Evolutionary conservation across 2,888 invertebrate species (phyloP), one percentile per base, ranked within the genome.

Genomic region (Petrolisthes cinctipes): DNA sequence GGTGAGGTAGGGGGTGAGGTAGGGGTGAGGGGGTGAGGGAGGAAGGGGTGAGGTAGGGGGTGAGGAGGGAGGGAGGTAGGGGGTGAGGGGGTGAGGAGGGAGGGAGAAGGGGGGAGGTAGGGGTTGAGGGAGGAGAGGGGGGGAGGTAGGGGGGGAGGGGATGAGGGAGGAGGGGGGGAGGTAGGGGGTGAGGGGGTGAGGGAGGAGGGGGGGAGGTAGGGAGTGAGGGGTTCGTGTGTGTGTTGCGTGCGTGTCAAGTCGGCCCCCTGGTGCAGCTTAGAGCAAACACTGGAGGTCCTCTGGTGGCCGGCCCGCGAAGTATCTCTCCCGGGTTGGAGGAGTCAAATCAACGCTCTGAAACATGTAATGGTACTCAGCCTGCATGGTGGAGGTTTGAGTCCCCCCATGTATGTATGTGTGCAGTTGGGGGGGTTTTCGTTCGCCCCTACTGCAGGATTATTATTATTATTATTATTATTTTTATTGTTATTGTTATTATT

Each of bases 401-500:
- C 14, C 14, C 17, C n/a, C 6, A 9, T 14, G 73, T 7, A 73
- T 23, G n/a, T 73, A 20, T 73, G n/a, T 73, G 7, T 73, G 54
- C 80, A 54, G 80, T 54, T 0, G n/a, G 54, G 11, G 56, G 7
- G 11, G 73, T 73, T 73, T n/a, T 2, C 73, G 73, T 73, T 73
- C 37, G 17, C 73, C 37, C n/a, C 9, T 37, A 73, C 4, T n/a
- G 37, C n/a, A n/a, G 71, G 5, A 71, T 71, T 71, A 71, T n/a
- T 71, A 71, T 71, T 71, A 71, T 71, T 71, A 17, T 71, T 71
- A 71, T 71, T n/a, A 4, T 71, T n/a, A n/a, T 71, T 71, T n/a
- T 71, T 71, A 9, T 71, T 71, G 20, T 71, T 5, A 71, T 71
- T 71, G 71, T n/a, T 71, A 14, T 5, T 61, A 14, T 61, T 9